Conservation (phyloP, 2,888 invertebrate genomes). For the Pollenia angustigena region DNA sequence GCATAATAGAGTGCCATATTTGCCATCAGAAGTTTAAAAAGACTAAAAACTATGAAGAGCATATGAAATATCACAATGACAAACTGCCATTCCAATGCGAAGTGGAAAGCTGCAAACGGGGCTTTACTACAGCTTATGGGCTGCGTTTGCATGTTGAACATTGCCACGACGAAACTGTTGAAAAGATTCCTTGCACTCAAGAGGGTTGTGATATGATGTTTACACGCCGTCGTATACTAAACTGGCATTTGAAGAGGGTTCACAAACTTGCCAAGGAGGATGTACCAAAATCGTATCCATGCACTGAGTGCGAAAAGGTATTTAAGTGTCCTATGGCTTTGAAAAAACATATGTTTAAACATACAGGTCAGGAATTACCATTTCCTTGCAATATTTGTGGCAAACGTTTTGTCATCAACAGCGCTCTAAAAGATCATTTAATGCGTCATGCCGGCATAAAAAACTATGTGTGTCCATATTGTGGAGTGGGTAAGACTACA, state of each 20-base stretch:
- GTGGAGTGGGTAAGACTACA: slow-evolving; percentile 82
- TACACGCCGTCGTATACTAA: slow-evolving; percentile 80
- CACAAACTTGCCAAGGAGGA: slow-evolving; percentile 79
- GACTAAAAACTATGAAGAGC: slow-evolving; percentile 80
- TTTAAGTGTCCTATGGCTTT: slow-evolving; percentile 82
- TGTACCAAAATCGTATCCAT: slow-evolving; percentile 80
- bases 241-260: slow-evolving; percentile 79
- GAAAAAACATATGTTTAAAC: slow-evolving; percentile 82
- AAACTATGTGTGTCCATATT: slow-evolving; percentile 83
- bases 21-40: slow-evolving; percentile 82
- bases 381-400: slow-evolving; percentile 82
- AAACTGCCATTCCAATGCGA: slow-evolving; percentile 81
- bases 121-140: slow-evolving; percentile 81
- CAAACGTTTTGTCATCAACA: slow-evolving; percentile 82
- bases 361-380: slow-evolving; percentile 81
- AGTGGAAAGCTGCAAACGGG: slow-evolving; percentile 80
- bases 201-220: slow-evolving; percentile 81
- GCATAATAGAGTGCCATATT: slow-evolving; percentile 81
- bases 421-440: slow-evolving; percentile 82
- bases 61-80: slow-evolving; percentile 82
- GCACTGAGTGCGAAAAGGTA: slow-evolving; percentile 82
- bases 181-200: slow-evolving; percentile 79
- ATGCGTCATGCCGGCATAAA: slow-evolving; percentile 83
- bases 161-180: slow-evolving; percentile 81
- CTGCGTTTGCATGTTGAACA: slow-evolving; percentile 80